Percentiles rank a stretch among this genome's conserved stretches.
Evolutionary conservation across 1,140 invertebrate species (phyloP).

Genomic region (Aphaenogaster rudis): DNA sequence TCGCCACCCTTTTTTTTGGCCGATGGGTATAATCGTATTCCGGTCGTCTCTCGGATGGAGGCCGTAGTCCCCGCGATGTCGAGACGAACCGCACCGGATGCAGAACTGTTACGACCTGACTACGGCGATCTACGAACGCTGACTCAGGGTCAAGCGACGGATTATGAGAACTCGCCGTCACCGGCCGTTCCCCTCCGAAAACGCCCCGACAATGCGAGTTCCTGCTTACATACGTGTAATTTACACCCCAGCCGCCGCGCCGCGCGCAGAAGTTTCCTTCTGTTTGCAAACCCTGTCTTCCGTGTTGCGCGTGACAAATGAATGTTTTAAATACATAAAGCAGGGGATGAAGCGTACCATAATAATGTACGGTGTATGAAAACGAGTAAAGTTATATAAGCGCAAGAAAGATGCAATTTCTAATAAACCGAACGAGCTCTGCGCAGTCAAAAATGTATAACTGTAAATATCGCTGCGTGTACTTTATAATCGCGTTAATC

Average conservation of each 20-base stretch:
- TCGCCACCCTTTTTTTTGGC: no score
- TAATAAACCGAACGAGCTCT: not conserved
- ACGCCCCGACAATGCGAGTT: conserved; percentile 54
- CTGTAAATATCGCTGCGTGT: not conserved
- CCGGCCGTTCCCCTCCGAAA: conserved; percentile 63
- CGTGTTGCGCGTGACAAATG: conserved; percentile 28
- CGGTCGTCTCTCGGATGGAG: not conserved
- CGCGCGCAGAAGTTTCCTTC: conserved; percentile 10
- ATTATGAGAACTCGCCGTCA: conserved; percentile 70
- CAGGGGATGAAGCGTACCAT: not conserved
- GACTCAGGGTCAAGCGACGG: conserved; percentile 70
- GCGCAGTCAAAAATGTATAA: not conserved
- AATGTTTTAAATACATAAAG: not conserved
- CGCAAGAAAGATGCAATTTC: not conserved
- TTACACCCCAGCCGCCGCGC: conserved; percentile 27
- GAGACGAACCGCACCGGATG: conserved; percentile 49
- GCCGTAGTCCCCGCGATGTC: not conserved
- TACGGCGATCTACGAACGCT: conserved; percentile 37
- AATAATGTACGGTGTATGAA: not conserved
- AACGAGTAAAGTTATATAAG: not conserved
- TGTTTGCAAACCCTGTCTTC: conserved; percentile 40
- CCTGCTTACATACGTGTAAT: conserved; percentile 61
- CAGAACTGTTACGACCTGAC: conserved; percentile 45
- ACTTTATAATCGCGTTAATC: not conserved
- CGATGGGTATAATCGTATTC: not conserved